A percentile compares a stretch with the other conserved stretches of the same genome.
Conservation (phyloP, 1,140 invertebrate genomes). For the Galendromus occidentalis region DNA sequence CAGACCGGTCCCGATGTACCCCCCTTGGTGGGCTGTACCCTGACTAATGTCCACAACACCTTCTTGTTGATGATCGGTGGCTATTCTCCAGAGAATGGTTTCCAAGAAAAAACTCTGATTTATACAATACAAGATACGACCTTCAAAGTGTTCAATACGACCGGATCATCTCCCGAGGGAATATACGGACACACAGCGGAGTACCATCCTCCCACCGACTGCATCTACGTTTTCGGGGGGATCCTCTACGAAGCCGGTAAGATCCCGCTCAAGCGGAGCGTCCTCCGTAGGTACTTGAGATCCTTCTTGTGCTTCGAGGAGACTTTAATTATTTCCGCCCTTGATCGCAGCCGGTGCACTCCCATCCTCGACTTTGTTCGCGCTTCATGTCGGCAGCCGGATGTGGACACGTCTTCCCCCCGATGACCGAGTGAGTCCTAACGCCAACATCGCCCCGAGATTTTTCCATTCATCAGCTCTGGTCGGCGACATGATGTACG, state of each 20-base stretch:
- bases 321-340: not conserved
- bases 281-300: not conserved
- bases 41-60: constrained; percentile 53
- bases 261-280: constrained; percentile 30
- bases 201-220: constrained; percentile 54
- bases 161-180: constrained; percentile 50
- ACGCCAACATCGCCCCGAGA: constrained; percentile 42
- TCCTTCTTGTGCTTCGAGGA: not conserved
- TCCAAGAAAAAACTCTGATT: constrained; percentile 55
- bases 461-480: constrained; percentile 73
- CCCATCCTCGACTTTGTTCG: constrained; percentile 19
- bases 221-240: constrained; percentile 76
- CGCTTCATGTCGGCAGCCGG: constrained; percentile 18
- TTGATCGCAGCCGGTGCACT: constrained; percentile 17
- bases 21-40: constrained; percentile 60
- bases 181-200: constrained; percentile 77
- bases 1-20: constrained; percentile 26
- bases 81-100: constrained; percentile 54
- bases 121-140: constrained; percentile 49
- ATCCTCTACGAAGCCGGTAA: constrained; percentile 49
- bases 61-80: constrained; percentile 69
- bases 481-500: constrained; percentile 66
- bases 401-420: constrained; percentile 21
- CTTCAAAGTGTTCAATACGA: constrained; percentile 44
- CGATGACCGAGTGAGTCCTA: constrained; percentile 25